phyloP scores from a whole-genome alignment of 2,113 vertebrate genomes.

The Zootoca vivipara region DNA sequence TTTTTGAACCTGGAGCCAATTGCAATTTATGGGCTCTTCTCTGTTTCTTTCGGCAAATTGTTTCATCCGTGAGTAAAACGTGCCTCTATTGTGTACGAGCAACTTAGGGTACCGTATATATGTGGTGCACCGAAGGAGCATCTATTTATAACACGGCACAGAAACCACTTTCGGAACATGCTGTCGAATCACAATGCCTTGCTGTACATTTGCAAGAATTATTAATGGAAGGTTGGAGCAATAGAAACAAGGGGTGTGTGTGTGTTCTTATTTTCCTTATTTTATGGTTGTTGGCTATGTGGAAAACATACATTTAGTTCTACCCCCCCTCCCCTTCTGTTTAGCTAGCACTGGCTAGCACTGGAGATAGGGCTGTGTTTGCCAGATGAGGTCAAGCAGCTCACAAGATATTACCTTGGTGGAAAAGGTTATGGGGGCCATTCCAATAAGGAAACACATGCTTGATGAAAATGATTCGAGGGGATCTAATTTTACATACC shows the following conservation, averaged over 20 bases:
- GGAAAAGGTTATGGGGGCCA: slow-evolving; percentile 26
- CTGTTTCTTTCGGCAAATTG: slow-evolving; percentile 46
- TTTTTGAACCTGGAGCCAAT: slow-evolving; percentile 59
- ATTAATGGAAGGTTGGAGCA: background rate
- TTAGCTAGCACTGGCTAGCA: background rate
- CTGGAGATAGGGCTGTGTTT: slow-evolving; percentile 34
- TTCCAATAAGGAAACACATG: background rate
- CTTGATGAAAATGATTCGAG: background rate
- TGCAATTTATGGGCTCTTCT: slow-evolving; percentile 62
- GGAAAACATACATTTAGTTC: background rate
- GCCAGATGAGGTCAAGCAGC: background rate
- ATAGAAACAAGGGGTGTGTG: background rate
- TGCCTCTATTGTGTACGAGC: background rate
- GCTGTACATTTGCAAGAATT: slow-evolving; percentile 7
- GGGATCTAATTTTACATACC: background rate
- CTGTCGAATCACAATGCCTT: background rate
- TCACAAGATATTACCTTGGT: slow-evolving; percentile 29
- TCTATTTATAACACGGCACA: slow-evolving; percentile 33
- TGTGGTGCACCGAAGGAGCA: background rate
- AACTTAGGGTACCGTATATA: background rate
- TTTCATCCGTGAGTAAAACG: slow-evolving; percentile 5
- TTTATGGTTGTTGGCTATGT: slow-evolving; percentile 6
- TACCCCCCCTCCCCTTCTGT: slow-evolving; percentile 9
- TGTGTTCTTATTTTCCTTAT: background rate
- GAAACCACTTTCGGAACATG: slow-evolving; percentile 21